Conservation (phyloP, 2,888 invertebrate species). For the Formica aserva region DNA sequence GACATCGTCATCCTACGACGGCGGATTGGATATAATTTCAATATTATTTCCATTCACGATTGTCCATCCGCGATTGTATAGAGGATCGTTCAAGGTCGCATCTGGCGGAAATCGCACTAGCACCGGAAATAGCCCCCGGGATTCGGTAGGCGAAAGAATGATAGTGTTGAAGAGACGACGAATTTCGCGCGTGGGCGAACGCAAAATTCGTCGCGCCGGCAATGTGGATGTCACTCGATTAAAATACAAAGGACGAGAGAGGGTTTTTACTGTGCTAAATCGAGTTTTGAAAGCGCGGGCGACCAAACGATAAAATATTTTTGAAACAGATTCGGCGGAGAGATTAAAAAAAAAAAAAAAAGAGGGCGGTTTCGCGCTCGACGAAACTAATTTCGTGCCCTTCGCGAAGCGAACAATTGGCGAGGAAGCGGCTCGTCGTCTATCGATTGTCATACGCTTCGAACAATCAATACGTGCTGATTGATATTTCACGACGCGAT, state of each 20-base stretch:
- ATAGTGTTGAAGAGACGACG: neutral
- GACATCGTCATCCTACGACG: neutral
- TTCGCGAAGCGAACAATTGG: slow-evolving; percentile 35
- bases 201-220: neutral
- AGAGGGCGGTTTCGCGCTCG: slow-evolving; percentile 1
- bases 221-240: neutral
- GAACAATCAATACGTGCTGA: slow-evolving; percentile 43
- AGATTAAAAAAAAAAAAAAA: neutral
- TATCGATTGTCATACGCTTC: slow-evolving; percentile 50
- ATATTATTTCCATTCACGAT: slow-evolving; percentile 29
- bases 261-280: slow-evolving; percentile 3
- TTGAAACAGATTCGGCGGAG: neutral
- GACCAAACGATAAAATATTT: slow-evolving; percentile 21
- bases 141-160: neutral
- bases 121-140: neutral
- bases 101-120: slow-evolving; percentile 12
- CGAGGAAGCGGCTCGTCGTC: slow-evolving; percentile 46
- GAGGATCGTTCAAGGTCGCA: slow-evolving; percentile 11
- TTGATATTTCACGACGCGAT: slow-evolving; percentile 40
- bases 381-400: slow-evolving; percentile 41
- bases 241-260: slow-evolving; percentile 18
- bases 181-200: slow-evolving; percentile 17
- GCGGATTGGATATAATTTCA: slow-evolving; percentile 13
- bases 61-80: neutral
- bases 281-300: slow-evolving; percentile 26